Evolutionary conservation across 2,888 invertebrate genomes (phyloP).

Genomic region (Erannis defoliaria): DNA sequence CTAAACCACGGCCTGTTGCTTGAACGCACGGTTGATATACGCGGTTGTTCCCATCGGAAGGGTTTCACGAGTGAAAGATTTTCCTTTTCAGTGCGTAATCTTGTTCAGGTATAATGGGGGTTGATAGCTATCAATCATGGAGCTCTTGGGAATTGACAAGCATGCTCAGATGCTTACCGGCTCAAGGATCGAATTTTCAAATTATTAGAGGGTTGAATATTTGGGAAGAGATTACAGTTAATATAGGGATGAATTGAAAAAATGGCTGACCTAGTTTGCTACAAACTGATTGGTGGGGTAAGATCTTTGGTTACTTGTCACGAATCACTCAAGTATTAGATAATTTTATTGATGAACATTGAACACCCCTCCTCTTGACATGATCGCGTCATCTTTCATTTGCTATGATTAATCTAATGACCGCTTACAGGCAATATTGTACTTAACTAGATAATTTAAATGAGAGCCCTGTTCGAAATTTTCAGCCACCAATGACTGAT

Average conservation of each 20-base stretch:
- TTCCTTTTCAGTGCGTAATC: slow-evolving; percentile 59
- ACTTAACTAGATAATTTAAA: background rate
- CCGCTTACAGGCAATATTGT: too few species aligned
- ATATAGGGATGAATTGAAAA: too few species aligned
- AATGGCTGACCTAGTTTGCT: too few species aligned
- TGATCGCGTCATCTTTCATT: slow-evolving; percentile 1
- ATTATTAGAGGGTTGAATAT: slow-evolving; percentile 11
- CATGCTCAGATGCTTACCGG: slow-evolving; percentile 10
- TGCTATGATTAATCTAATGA: background rate
- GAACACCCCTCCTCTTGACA: background rate
- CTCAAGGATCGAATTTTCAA: background rate
- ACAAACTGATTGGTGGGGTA: too few species aligned
- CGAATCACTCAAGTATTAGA: too few species aligned
- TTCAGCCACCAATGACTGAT: slow-evolving; percentile 11
- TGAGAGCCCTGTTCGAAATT: background rate
- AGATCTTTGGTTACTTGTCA: too few species aligned
- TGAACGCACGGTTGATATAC: background rate
- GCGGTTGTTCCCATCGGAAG: slow-evolving; percentile 23
- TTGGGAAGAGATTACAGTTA: background rate
- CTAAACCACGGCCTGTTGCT: background rate
- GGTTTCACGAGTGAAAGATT: slow-evolving; percentile 51
- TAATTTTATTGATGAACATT: too few species aligned
- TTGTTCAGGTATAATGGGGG: slow-evolving; percentile 48
- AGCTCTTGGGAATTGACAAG: slow-evolving; percentile 40
- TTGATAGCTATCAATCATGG: slow-evolving; percentile 55